These are phyloP conservation scores for Dendropsophus ebraccatus DNA, from an alignment of 2,113 vertebrate species.

Conservation along the genomic window DNA sequence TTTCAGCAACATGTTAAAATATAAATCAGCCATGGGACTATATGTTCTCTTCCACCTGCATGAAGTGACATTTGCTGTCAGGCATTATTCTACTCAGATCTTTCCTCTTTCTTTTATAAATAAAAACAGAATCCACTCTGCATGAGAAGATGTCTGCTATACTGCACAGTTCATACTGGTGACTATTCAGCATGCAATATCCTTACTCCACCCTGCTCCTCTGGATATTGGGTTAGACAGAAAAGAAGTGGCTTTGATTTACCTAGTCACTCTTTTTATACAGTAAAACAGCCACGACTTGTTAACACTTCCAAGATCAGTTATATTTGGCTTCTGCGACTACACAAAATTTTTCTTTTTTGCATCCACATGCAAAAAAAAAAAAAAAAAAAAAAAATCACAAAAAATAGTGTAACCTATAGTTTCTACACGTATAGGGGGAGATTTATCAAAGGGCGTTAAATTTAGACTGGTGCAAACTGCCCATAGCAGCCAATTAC, in stretches of 20 bases:
- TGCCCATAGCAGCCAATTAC: too few relatives aligned
- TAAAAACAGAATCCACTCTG: neutral
- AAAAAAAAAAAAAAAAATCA: too few relatives aligned
- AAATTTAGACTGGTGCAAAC: too few relatives aligned
- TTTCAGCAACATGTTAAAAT: constrained; percentile 25
- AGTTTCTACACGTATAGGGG: too few relatives aligned
- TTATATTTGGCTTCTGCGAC: too few relatives aligned
- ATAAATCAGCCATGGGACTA: constrained; percentile 21
- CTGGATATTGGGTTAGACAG: neutral
- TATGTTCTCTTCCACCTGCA: constrained; percentile 23
- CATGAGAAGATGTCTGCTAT: neutral
- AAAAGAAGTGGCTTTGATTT: neutral
- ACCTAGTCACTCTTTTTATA: neutral
- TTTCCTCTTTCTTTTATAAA: neutral
- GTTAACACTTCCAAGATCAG: too few relatives aligned
- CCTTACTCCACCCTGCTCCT: neutral
- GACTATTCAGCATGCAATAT: neutral
- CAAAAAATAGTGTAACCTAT: too few relatives aligned
- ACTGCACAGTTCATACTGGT: neutral
- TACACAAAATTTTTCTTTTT: too few relatives aligned
- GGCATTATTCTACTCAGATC: neutral
- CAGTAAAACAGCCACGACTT: too few relatives aligned
- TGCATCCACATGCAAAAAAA: too few relatives aligned
- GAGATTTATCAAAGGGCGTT: too few relatives aligned
- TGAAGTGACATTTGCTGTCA: neutral